Conservation (phyloP, 2,888 invertebrate species). For the Amblyteles armatorius region DNA sequence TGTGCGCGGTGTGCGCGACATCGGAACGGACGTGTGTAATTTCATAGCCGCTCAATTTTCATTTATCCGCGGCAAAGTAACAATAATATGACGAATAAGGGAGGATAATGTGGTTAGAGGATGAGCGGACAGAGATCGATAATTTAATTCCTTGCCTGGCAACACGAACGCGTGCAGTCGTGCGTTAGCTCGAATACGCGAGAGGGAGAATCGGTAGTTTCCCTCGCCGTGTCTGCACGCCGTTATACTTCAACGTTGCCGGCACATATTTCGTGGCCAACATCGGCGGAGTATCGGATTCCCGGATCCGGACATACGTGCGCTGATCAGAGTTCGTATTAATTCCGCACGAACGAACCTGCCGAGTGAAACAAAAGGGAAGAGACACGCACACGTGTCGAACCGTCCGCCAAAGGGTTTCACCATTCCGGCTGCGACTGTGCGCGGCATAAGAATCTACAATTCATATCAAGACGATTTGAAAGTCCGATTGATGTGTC, state of each 20-base stretch:
- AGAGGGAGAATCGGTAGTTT: constrained; percentile 10
- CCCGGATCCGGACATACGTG: constrained; percentile 44
- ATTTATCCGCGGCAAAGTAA: constrained; percentile 27
- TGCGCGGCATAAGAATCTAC: constrained; percentile 33
- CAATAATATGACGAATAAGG: constrained; percentile 43
- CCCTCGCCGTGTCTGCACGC: constrained; percentile 9
- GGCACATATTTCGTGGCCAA: constrained; percentile 37
- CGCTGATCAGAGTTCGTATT: constrained; percentile 53
- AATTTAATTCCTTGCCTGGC: constrained; percentile 51
- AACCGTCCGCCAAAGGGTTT: constrained; percentile 31
- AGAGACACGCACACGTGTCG: constrained; percentile 35
- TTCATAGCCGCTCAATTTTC: constrained; percentile 15
- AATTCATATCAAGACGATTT: constrained; percentile 50
- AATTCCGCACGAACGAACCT: constrained; percentile 45
- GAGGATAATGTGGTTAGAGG: constrained; percentile 26
- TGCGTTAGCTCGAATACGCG: constrained; percentile 51
- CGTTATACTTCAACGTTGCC: not conserved
- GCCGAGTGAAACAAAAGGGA: constrained; percentile 51
- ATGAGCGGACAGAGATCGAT: constrained; percentile 56
- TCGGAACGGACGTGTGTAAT: constrained; percentile 10
- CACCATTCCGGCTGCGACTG: not conserved
- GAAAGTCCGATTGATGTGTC: constrained; percentile 32
- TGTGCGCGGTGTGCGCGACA: not conserved
- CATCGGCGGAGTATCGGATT: not conserved
- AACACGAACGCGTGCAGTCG: constrained; percentile 38